Percentiles rank a stretch among this genome's conserved stretches.
Evolutionary conservation across 1,140 invertebrate species (phyloP).

Genomic region (Drosophila pachea): DNA sequence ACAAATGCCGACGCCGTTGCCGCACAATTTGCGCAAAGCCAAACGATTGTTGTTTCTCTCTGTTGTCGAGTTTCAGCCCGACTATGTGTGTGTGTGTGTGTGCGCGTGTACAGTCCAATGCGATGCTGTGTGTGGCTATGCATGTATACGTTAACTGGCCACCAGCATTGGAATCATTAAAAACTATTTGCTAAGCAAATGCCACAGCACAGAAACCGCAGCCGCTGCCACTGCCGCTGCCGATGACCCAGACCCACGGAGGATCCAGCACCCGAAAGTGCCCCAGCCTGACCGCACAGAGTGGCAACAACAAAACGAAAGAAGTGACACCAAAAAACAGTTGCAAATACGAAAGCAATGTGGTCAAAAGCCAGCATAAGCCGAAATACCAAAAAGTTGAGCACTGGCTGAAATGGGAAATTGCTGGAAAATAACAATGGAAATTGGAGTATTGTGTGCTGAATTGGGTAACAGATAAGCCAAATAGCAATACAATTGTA

Average conservation of each 20-base stretch:
- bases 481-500: too few relatives aligned
- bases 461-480: too few relatives aligned
- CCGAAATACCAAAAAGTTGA: slow-evolving; percentile 16
- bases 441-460: neutral
- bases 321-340: slow-evolving; percentile 14
- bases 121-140: neutral
- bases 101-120: slow-evolving; percentile 4
- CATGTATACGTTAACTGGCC: slow-evolving; percentile 47
- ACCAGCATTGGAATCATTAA: slow-evolving; percentile 70
- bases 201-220: slow-evolving; percentile 53
- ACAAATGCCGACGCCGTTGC: slow-evolving; percentile 36
- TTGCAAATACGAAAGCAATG: slow-evolving; percentile 1
- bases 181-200: slow-evolving; percentile 73
- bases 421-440: neutral
- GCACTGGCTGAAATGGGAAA: slow-evolving; percentile 2
- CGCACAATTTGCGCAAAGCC: slow-evolving; percentile 60
- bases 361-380: slow-evolving; percentile 20
- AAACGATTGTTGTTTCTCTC: slow-evolving; percentile 45
- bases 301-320: neutral
- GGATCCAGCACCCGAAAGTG: neutral
- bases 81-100: slow-evolving; percentile 4
- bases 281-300: slow-evolving; percentile 7
- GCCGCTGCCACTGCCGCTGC: slow-evolving; percentile 15
- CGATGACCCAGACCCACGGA: slow-evolving; percentile 3
- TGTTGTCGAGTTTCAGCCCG: slow-evolving; percentile 18